Percentiles rank a stretch among this genome's conserved stretches.
phyloP scores from a whole-genome alignment of 2,888 invertebrate species.

The Phrixothrix hirtus region DNA sequence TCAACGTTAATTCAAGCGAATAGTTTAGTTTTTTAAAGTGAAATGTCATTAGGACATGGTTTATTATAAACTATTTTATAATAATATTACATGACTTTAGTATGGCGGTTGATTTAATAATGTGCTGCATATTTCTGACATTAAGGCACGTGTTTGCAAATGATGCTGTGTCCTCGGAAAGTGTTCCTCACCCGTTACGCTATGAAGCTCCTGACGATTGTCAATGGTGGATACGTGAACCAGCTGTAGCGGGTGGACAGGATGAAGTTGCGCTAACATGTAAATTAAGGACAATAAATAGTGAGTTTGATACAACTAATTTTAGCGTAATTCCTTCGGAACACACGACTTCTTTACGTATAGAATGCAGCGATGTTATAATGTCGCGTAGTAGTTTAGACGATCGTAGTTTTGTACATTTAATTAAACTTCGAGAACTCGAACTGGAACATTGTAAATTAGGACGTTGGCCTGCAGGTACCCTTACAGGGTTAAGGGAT shows the following conservation, averaged over 20 bases:
- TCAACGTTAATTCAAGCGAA: no score
- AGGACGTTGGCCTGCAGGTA: conserved; percentile 78
- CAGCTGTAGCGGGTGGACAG: conserved; percentile 58
- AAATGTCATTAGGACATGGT: conserved; percentile 9
- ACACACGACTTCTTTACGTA: conserved; percentile 76
- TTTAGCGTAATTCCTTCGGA: conserved; percentile 85
- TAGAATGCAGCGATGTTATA: conserved; percentile 79
- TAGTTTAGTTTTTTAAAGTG: no score
- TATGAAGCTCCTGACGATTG: conserved; percentile 89
- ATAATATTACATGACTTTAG: conserved; percentile 14
- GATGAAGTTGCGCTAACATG: conserved; percentile 79
- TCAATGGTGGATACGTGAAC: conserved; percentile 73
- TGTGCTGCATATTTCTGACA: conserved; percentile 25
- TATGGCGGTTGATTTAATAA: conserved; percentile 33
- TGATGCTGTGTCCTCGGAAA: conserved; percentile 23
- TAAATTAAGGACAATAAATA: conserved; percentile 81
- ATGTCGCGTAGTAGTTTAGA: conserved; percentile 79
- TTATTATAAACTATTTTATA: conserved; percentile 9
- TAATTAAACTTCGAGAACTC: conserved; percentile 77
- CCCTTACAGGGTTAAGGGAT: conserved; percentile 77
- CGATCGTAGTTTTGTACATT: conserved; percentile 77
- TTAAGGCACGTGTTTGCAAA: conserved; percentile 23
- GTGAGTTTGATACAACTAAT: conserved; percentile 86
- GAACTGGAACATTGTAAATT: conserved; percentile 86
- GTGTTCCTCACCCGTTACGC: conserved; percentile 55